phyloP scores from a whole-genome alignment of 2,113 vertebrate genomes.

The human region DNA sequence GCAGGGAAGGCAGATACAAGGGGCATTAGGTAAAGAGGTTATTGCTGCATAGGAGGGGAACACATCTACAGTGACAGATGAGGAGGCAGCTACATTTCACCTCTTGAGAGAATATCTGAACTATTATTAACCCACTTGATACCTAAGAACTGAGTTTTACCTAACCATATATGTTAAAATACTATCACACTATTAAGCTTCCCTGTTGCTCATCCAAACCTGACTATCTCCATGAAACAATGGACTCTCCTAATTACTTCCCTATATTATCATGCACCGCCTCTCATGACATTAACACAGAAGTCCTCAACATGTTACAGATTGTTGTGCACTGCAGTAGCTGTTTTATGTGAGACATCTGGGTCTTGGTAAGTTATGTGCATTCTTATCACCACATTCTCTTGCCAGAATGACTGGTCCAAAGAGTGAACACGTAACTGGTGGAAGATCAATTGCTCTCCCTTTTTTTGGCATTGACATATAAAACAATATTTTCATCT shows the following conservation, averaged over 20 bases:
- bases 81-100: not conserved
- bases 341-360: not conserved
- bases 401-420: not conserved
- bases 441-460: not conserved
- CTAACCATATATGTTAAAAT: not conserved
- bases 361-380: not conserved
- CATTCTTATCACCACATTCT: not conserved
- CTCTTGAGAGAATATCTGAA: not conserved
- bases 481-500: not conserved
- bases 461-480: not conserved
- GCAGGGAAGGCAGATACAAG: not conserved
- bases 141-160: not conserved
- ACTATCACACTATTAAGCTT: not conserved
- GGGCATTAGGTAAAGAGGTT: too few relatives aligned
- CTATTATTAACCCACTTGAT: not conserved
- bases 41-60: rapidly evolving
- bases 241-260: not conserved
- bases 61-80: not conserved
- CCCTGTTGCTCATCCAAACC: not conserved
- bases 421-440: not conserved
- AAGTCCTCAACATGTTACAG: not conserved
- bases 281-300: not conserved
- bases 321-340: not conserved
- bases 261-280: not conserved
- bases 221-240: not conserved